Evolutionary conservation across 2,888 invertebrate species (phyloP).

Genomic region (Tetragonisca angustula): DNA sequence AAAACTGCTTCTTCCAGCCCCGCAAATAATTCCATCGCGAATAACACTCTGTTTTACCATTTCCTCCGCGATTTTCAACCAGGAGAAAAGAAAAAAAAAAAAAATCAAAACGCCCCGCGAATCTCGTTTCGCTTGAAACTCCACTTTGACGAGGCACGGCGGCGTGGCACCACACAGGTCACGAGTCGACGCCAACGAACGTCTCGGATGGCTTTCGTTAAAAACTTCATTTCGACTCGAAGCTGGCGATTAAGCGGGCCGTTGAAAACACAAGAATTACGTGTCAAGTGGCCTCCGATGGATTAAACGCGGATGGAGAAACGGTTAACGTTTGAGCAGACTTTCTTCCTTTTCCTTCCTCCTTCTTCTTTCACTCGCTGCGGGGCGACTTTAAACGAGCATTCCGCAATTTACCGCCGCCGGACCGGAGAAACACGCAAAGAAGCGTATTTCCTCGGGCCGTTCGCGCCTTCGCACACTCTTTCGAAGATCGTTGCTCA

Average conservation of each 20-base stretch:
- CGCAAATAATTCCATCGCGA: not conserved
- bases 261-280: slow-evolving; percentile 26
- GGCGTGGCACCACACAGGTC: not conserved
- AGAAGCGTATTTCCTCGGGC: slow-evolving; percentile 10
- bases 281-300: slow-evolving; percentile 42
- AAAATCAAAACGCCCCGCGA: slow-evolving; percentile 2
- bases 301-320: slow-evolving; percentile 42
- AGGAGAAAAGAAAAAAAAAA: not conserved
- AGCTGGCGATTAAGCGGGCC: not conserved
- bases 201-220: slow-evolving; percentile 18
- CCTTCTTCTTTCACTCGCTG: not conserved
- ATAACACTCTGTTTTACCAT: not conserved
- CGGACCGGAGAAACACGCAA: not conserved
- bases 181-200: not conserved
- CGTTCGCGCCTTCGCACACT: slow-evolving; percentile 9
- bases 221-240: slow-evolving; percentile 33
- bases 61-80: not conserved
- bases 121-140: slow-evolving; percentile 23
- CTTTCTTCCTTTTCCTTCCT: not conserved
- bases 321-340: slow-evolving; percentile 26
- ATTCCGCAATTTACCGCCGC: slow-evolving; percentile 22
- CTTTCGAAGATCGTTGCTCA: slow-evolving; percentile 9
- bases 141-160: not conserved
- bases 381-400: slow-evolving; percentile 11
- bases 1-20: not conserved